Base-by-base conservation (phyloP, 1,140 invertebrate species). In the Papilio machaon region DNA sequence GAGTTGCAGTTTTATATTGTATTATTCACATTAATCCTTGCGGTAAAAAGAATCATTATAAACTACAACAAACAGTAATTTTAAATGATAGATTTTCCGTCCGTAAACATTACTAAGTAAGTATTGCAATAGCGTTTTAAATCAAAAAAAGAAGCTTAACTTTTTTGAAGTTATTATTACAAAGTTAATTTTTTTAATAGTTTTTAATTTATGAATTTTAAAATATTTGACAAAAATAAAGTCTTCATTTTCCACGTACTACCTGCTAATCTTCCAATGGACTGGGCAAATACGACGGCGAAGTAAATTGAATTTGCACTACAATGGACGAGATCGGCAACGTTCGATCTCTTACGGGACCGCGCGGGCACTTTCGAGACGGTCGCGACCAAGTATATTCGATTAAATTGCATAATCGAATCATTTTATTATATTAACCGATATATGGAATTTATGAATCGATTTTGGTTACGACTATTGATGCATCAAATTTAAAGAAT, bases 301-400 rank as follows among this genome's bases (percentile, higher is more conserved):
- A 85, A 86, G 82, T 83, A 88, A 91, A 91, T 91, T 91, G 87
- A 91, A 91, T 90, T 91, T 90, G 87, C 85, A 88, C 85, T 87
- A 86, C 85, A 80, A 84, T 80, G 81, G 76, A 83, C 77, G 49
- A 83, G 77, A 82, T 77, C 85, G 84, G 80, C 81, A 81, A 74
- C 64, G 82, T 82, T 79, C 64, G 80, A 80, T 67, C 49, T 85
- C 87, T 83, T 85, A 74, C 79, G 88, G 85, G 89, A 85, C 73
- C 76, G 80, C 82, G 84, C 82, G 84, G 80, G 80, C 83, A 76
- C 73, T 85, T 80, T 80, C 64, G 70, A 75, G 79, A 58, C 78
- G 77, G 43, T 74, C 58, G 79, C 64, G 35, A 47, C 60, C 73
- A 80, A 83, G 83, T 81, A 79, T 80, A 82, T 80, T 82, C 81